Base-by-base conservation (phyloP, 2,113 vertebrate species). In the Coryphaenoides rupestris region DNA sequence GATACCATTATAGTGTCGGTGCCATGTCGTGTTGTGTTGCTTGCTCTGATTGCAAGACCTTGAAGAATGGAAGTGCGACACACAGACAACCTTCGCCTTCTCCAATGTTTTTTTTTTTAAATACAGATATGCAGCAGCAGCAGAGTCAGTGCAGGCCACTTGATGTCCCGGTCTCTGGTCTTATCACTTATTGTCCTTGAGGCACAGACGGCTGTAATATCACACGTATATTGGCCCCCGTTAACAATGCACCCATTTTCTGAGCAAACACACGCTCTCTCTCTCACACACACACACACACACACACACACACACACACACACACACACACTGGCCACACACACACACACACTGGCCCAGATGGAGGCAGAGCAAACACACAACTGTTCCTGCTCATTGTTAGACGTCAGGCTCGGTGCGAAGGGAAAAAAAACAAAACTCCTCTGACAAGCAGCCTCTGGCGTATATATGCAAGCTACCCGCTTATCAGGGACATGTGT, bases 181-280 rank as follows among this genome's bases (percentile, higher is more conserved):
- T 78, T 66, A 67, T 71, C 72, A 58, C 21, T 66, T 57, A 68
- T 73, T 73, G 71, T 75, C 60, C 61, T n/a, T 14, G 45, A 40
- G 58, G 68, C 68, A 46, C 50, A 40, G 49, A 61, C 17, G 68
- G 58, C 71, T 80, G 69, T 65, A 67, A 65, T 56, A 52, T 68
- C 59, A 73, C 60, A 60, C 23, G 67, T 75, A 74, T 79, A n/a
- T n/a, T n/a, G n/a, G n/a, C 74, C 64, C 58, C 10, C 55, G 52
- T 67, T 63, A 73, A 81, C 74, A 81, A 76, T 78, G 71, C 69
- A 64, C 46, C 70, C 78, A 45, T 82, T 81, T 73, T 77, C 65
- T 77, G 23, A 68, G 60, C 72, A 73, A 78, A 73, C 68, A 54
- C 19, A 0, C n/a, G n/a, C n/a, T n/a, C n/a, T n/a, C n/a, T n/a